Percentiles rank a stretch among this genome's conserved stretches.
These are phyloP conservation scores for Ochotona curzoniae DNA, from an alignment of 2,113 vertebrate species.

Conservation along the genomic window DNA sequence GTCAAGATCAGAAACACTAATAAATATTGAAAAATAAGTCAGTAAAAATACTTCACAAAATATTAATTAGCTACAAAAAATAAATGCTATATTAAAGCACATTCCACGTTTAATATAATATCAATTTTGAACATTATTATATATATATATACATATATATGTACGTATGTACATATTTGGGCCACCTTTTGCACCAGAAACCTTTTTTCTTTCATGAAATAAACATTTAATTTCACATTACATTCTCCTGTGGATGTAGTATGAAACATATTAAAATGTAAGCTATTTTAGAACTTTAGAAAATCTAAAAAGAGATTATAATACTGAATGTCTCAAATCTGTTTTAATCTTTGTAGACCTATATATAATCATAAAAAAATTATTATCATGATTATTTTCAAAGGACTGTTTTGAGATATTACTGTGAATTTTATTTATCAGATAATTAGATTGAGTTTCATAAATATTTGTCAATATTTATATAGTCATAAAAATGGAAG, in stretches of 20 bases:
- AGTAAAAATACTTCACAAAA: background rate
- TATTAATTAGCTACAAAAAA: background rate
- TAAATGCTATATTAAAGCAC: background rate
- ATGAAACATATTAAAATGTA: background rate
- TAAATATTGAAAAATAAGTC: background rate
- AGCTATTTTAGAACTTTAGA: background rate
- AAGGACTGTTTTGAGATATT: background rate
- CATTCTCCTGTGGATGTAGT: background rate
- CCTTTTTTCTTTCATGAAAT: background rate
- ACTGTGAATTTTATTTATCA: background rate
- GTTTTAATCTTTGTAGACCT: too few species aligned
- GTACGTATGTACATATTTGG: too few species aligned
- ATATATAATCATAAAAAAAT: too few species aligned
- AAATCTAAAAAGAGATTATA: background rate
- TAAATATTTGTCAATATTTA: background rate
- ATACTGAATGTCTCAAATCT: background rate
- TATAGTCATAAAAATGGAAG: background rate
- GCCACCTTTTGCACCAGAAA: too few species aligned
- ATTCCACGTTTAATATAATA: background rate
- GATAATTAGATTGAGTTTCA: background rate
- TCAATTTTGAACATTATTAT: background rate
- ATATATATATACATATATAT: background rate
- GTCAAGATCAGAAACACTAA: background rate
- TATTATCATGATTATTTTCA: slow-evolving; percentile 14
- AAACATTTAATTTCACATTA: background rate